Percentiles rank a stretch among this genome's conserved stretches.
phyloP scores from a whole-genome alignment of 2,888 invertebrate species.

The Tenthredo notha region DNA sequence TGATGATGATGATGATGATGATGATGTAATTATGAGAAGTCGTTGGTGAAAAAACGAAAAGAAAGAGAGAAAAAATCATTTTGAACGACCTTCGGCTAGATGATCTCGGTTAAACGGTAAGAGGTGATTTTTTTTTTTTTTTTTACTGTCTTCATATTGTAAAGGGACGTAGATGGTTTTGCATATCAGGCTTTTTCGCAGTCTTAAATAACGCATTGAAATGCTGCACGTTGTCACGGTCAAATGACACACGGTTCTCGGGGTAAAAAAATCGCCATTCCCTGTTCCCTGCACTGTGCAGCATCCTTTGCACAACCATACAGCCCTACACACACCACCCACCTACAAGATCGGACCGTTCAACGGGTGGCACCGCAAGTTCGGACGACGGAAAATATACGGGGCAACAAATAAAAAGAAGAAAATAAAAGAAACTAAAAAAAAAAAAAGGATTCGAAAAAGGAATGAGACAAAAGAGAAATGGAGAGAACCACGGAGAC shows the following conservation, averaged over 20 bases:
- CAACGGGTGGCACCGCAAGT: conserved; percentile 30
- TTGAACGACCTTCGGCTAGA: not conserved
- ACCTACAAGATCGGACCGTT: conserved; percentile 34
- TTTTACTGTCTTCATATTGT: not conserved
- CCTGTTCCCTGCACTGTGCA: not conserved
- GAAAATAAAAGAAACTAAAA: not conserved
- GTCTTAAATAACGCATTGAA: conserved; percentile 77
- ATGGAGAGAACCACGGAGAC: conserved; percentile 41
- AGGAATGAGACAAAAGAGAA: conserved; percentile 38
- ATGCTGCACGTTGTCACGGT: conserved; percentile 75
- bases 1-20: not conserved
- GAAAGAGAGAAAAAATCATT: not conserved
- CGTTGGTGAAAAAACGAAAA: not conserved
- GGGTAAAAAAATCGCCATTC: conserved; percentile 47
- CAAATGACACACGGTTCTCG: conserved; percentile 77
- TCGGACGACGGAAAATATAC: not conserved
- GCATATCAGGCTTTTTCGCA: conserved; percentile 75
- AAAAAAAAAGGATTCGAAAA: conserved; percentile 19
- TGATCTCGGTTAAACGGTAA: not conserved
- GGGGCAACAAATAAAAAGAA: not conserved
- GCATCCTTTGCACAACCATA: conserved; percentile 1
- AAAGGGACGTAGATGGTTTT: conserved; percentile 65
- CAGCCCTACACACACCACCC: conserved; percentile 29
- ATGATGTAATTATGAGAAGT: not conserved
- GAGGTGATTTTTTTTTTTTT: conserved; percentile 8